phyloP scores from a whole-genome alignment of 23 tunicate species.

The Clavelina lepadiformis region DNA sequence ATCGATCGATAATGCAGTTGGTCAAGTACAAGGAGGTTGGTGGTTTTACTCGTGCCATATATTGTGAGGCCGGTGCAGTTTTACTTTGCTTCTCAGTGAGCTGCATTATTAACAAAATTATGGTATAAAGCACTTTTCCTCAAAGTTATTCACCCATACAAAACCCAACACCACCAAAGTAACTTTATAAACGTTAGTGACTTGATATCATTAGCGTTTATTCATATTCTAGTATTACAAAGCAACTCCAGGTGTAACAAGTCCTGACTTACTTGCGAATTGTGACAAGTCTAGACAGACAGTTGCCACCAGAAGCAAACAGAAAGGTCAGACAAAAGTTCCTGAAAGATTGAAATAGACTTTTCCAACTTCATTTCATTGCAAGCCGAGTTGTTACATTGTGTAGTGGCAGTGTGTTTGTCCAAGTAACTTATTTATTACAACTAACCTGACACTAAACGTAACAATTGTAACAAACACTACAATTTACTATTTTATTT shows the following conservation, averaged over 20 bases:
- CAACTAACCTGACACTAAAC: too few species aligned
- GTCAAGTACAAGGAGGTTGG: slow-evolving; percentile 57
- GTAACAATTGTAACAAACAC: too few species aligned
- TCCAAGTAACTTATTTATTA: too few species aligned
- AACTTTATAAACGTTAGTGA: not conserved
- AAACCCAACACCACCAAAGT: too few species aligned
- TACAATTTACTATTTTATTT: too few species aligned
- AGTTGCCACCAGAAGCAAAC: slow-evolving; percentile 35
- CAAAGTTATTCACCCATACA: too few species aligned
- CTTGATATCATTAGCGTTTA: not conserved
- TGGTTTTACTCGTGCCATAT: too few species aligned
- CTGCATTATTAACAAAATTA: too few species aligned
- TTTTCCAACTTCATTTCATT: not conserved
- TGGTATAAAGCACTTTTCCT: too few species aligned
- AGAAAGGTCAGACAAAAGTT: slow-evolving; percentile 1
- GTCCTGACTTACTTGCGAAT: slow-evolving; percentile 44
- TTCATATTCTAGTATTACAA: slow-evolving; percentile 48
- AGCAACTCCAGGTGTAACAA: slow-evolving; percentile 51
- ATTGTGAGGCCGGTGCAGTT: too few species aligned
- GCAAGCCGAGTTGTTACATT: not conserved
- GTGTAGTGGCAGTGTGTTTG: too few species aligned
- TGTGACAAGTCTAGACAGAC: slow-evolving; percentile 18
- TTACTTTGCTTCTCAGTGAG: too few species aligned
- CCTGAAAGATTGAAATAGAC: not conserved
- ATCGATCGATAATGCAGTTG: slow-evolving; percentile 55